A percentile compares a stretch with the other conserved stretches of the same genome.
phyloP scores from a whole-genome alignment of 2,888 invertebrate genomes.

The Monoplex corrugatus region DNA sequence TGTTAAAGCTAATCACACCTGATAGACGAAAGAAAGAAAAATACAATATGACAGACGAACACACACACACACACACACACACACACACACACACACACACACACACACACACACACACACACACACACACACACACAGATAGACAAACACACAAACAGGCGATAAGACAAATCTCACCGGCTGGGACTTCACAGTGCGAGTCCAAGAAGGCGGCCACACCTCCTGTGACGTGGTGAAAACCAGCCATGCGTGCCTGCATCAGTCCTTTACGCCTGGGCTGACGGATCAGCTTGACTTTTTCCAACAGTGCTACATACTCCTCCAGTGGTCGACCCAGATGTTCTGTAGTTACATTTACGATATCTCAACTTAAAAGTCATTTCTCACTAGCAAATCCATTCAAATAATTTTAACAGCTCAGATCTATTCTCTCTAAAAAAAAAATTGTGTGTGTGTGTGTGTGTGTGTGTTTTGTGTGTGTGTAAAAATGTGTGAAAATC shows the following conservation, averaged over 20 bases:
- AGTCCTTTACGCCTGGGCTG: constrained; percentile 95
- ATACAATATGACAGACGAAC: background rate
- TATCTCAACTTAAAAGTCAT: too few relatives aligned
- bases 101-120: background rate
- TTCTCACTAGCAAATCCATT: too few relatives aligned
- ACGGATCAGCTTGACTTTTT: constrained; percentile 95
- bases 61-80: background rate
- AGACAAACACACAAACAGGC: background rate
- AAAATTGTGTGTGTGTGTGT: too few relatives aligned
- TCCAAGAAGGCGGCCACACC: constrained; percentile 97
- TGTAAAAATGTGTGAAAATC: too few relatives aligned
- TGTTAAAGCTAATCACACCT: too few relatives aligned
- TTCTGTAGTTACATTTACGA: too few relatives aligned
- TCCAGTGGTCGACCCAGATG: constrained; percentile 95
- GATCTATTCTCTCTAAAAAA: too few relatives aligned
- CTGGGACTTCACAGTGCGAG: constrained; percentile 97
- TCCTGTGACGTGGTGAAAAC: constrained; percentile 91
- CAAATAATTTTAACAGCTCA: too few relatives aligned
- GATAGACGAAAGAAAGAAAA: background rate
- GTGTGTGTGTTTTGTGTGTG: too few relatives aligned
- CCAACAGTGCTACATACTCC: constrained; percentile 91
- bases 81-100: background rate
- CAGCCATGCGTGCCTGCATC: constrained; percentile 94
- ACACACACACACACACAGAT: background rate
- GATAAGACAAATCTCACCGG: constrained; percentile 64